Conservation (phyloP, 2,797 vertebrate genomes). For the Moxostoma hubbsi region DNA sequence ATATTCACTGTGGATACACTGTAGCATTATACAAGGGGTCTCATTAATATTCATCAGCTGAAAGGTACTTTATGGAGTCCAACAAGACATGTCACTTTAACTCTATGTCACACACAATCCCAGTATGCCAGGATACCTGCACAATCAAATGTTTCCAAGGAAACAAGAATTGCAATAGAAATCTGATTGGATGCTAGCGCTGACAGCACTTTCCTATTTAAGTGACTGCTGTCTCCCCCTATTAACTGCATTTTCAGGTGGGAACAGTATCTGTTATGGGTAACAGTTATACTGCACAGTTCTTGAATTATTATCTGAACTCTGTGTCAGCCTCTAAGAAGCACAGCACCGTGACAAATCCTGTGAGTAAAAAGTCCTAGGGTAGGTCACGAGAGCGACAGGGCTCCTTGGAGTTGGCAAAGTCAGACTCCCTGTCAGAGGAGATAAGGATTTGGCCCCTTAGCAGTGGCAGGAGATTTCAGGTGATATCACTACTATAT, state of each 20-base stretch:
- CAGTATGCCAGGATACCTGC: conserved; percentile 12
- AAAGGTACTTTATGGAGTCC: conserved; percentile 44
- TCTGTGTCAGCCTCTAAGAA: neutral
- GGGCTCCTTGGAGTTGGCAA: conserved; percentile 43
- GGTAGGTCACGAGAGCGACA: conserved; percentile 36
- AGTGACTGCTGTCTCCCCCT: conserved; percentile 29
- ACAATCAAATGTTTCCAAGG: conserved; percentile 43
- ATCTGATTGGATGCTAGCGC: conserved; percentile 16
- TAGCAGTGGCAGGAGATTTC: neutral
- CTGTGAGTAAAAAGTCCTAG: conserved; percentile 4
- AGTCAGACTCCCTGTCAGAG: conserved; percentile 22
- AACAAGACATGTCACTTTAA: conserved; percentile 41
- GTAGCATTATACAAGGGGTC: conserved; percentile 32
- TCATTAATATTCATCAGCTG: conserved; percentile 50
- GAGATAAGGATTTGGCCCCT: neutral
- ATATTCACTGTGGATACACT: conserved; percentile 21
- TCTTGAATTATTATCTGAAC: conserved; percentile 20
- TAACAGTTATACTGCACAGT: neutral
- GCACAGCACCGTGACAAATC: conserved; percentile 12
- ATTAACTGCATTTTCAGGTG: conserved; percentile 36
- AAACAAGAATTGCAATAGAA: conserved; percentile 36
- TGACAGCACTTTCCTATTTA: conserved; percentile 36
- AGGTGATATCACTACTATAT: neutral
- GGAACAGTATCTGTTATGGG: neutral
- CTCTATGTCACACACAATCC: conserved; percentile 30